A percentile compares a stretch with the other conserved stretches of the same genome.
phyloP scores from a whole-genome alignment of 1,140 invertebrate species.

The Lasaia peninsularis region DNA sequence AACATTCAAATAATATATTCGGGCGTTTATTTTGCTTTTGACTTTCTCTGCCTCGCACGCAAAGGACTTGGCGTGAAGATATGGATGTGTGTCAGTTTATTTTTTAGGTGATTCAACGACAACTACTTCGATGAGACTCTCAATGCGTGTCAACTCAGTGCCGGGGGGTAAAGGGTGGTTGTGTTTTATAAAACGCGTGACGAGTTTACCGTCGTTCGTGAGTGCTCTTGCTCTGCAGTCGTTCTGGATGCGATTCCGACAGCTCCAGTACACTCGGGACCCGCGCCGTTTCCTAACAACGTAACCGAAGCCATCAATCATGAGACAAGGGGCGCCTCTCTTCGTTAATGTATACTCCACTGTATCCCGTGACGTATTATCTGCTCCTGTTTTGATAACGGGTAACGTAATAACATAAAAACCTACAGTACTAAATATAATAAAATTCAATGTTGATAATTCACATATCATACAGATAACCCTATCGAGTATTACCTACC shows the following conservation, averaged over 20 bases:
- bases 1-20: too few relatives aligned
- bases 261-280: constrained; percentile 62
- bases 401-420: constrained; percentile 23
- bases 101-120: constrained; percentile 19
- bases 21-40: too few relatives aligned
- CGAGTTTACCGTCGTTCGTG: constrained; percentile 46
- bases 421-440: neutral
- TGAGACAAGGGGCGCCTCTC: constrained; percentile 55
- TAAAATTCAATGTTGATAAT: too few relatives aligned
- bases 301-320: constrained; percentile 52
- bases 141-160: constrained; percentile 44
- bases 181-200: constrained; percentile 36
- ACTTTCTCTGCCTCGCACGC: too few relatives aligned
- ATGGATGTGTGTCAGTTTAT: neutral
- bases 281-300: constrained; percentile 59
- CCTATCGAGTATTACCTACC: too few relatives aligned
- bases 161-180: constrained; percentile 43
- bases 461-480: too few relatives aligned
- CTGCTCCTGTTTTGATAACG: constrained; percentile 28
- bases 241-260: constrained; percentile 38
- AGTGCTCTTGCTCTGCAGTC: constrained; percentile 53
- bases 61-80: too few relatives aligned
- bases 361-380: constrained; percentile 19
- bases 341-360: constrained; percentile 56
- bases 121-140: constrained; percentile 63